A percentile compares a stretch with the other conserved stretches of the same genome.
Conservation (phyloP, 2,113 vertebrate genomes). For the Raphicerus campestris region DNA sequence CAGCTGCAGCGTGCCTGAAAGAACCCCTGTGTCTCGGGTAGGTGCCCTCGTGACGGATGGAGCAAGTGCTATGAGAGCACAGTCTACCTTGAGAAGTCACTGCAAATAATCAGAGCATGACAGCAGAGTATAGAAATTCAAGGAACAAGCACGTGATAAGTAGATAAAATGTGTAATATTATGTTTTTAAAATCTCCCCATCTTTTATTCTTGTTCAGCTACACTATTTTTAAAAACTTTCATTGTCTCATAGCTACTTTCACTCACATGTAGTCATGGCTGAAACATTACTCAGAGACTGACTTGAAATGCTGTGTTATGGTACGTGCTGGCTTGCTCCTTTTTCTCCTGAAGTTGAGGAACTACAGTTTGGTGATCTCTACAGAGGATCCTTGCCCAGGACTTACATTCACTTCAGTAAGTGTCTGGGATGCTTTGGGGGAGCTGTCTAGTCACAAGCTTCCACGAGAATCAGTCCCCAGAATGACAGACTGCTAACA, state of each 20-base stretch:
- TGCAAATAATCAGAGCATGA: not conserved
- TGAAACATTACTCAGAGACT: too few relatives aligned
- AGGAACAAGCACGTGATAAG: not conserved
- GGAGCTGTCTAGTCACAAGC: not conserved
- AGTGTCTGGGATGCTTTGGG: not conserved
- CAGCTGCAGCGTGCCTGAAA: accelerated
- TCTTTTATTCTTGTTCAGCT: not conserved
- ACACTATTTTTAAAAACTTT: not conserved
- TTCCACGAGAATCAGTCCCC: not conserved
- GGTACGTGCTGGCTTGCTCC: too few relatives aligned
- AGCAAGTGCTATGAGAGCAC: accelerated
- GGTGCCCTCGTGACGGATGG: accelerated
- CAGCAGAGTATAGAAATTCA: not conserved
- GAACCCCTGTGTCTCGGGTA: too few relatives aligned
- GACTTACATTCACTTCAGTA: accelerated
- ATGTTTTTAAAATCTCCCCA: not conserved
- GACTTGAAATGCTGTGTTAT: not conserved
- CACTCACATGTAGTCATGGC: accelerated
- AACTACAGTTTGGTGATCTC: not conserved
- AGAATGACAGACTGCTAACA: accelerated
- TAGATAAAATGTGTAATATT: not conserved
- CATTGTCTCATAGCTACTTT: accelerated
- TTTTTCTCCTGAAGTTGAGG: not conserved
- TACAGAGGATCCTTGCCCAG: not conserved
- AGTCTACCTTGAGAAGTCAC: too few relatives aligned